A percentile compares a stretch with the other conserved stretches of the same genome.
Conservation (phyloP, 2,797 vertebrate genomes). For the Chelon auratus region DNA sequence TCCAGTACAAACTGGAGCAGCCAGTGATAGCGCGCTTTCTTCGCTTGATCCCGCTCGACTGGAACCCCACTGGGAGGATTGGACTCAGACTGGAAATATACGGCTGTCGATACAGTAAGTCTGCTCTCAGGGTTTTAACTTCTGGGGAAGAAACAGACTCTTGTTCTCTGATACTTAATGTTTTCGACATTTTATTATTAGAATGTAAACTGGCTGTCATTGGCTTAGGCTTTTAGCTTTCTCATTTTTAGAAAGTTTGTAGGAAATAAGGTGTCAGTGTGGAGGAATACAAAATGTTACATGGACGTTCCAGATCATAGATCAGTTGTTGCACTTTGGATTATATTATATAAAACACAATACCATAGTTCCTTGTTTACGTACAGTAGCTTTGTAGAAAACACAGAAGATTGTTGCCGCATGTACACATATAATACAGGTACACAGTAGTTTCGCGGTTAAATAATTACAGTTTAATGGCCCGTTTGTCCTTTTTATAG, state of each 20-base stretch:
- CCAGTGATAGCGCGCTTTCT: constrained; percentile 89
- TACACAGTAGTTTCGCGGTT: background rate
- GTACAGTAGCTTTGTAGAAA: background rate
- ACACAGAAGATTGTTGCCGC: background rate
- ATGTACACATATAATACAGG: background rate
- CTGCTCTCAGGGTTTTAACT: background rate
- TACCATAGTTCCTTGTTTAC: background rate
- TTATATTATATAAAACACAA: background rate
- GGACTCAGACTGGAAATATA: constrained; percentile 93
- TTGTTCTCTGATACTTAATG: too few relatives aligned
- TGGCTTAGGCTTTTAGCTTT: background rate
- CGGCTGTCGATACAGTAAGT: constrained; percentile 95
- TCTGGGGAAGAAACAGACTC: background rate
- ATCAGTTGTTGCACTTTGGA: background rate
- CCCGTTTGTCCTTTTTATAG: background rate
- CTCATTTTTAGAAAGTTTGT: background rate
- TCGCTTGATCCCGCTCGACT: constrained; percentile 90
- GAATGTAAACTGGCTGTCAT: background rate
- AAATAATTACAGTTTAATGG: background rate
- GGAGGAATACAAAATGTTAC: background rate
- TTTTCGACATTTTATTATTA: background rate
- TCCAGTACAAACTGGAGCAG: constrained; percentile 91
- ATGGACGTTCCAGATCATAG: background rate
- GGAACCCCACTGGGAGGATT: constrained; percentile 89
- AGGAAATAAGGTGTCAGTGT: background rate